phyloP scores from a whole-genome alignment of 1,140 invertebrate genomes.

The Pinna nobilis region DNA sequence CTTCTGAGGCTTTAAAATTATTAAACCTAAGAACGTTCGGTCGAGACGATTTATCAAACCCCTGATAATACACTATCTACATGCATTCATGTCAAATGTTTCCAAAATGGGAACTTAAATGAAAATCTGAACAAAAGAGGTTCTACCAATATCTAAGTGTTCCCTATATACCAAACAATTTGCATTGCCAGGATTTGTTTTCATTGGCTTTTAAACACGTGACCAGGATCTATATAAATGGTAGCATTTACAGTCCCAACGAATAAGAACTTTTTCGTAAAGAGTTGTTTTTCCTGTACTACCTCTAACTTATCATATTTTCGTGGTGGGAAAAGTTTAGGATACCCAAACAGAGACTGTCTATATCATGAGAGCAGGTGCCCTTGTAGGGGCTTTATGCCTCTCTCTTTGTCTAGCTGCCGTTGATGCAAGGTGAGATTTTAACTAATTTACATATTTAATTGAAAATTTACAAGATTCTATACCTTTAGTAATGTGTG shows the following conservation, averaged over 20 bases:
- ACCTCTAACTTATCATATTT: background rate
- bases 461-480: background rate
- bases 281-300: no score
- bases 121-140: background rate
- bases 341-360: background rate
- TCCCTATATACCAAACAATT: background rate
- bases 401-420: background rate
- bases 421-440: background rate
- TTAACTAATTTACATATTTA: background rate
- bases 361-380: background rate
- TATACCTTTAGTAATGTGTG: background rate
- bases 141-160: background rate
- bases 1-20: no score
- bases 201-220: background rate
- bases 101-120: background rate
- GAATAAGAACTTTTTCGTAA: no score
- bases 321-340: background rate
- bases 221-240: background rate
- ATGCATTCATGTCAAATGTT: background rate
- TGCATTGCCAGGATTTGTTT: background rate
- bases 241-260: no score
- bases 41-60: conserved; percentile 1
- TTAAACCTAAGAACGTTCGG: no score
- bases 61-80: background rate
- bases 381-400: background rate